Conservation (phyloP, 2,797 vertebrate genomes). For the Euthynnus affinis region DNA sequence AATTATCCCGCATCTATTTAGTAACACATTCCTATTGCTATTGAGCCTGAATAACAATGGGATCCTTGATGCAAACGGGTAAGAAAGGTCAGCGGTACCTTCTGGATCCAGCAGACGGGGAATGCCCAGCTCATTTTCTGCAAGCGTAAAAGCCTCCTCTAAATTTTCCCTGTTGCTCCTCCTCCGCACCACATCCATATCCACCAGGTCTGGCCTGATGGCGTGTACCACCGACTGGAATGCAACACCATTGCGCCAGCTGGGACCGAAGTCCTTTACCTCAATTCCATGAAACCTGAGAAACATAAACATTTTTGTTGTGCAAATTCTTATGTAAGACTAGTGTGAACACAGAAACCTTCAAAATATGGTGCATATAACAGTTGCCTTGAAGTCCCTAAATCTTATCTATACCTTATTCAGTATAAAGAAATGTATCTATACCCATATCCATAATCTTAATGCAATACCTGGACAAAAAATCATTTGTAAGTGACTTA, state of each 20-base stretch:
- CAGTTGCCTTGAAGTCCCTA: too few relatives aligned
- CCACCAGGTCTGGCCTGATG: constrained; percentile 95
- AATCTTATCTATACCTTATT: not conserved
- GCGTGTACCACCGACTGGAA: constrained; percentile 95
- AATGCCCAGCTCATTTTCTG: constrained; percentile 95
- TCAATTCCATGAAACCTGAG: constrained; percentile 91
- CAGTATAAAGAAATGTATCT: not conserved
- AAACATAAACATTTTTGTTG: constrained; percentile 40
- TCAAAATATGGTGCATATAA: not conserved
- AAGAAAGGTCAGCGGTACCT: constrained; percentile 83
- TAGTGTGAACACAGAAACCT: not conserved
- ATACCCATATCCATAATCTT: not conserved
- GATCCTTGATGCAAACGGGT: constrained; percentile 8
- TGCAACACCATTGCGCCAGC: constrained; percentile 95
- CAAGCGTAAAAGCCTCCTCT: constrained; percentile 93
- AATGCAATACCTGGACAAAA: not conserved
- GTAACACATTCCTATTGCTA: not conserved
- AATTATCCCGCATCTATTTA: not conserved
- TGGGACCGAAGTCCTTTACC: constrained; percentile 96
- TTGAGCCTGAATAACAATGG: constrained; percentile 14
- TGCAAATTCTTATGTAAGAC: not conserved
- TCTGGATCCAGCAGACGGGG: constrained; percentile 97
- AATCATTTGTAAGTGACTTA: constrained; percentile 69
- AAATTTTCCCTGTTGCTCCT: constrained; percentile 93
- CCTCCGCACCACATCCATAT: constrained; percentile 90